Base-by-base conservation (phyloP, 1,140 invertebrate species). In the Anagrus nilaparvatae region DNA sequence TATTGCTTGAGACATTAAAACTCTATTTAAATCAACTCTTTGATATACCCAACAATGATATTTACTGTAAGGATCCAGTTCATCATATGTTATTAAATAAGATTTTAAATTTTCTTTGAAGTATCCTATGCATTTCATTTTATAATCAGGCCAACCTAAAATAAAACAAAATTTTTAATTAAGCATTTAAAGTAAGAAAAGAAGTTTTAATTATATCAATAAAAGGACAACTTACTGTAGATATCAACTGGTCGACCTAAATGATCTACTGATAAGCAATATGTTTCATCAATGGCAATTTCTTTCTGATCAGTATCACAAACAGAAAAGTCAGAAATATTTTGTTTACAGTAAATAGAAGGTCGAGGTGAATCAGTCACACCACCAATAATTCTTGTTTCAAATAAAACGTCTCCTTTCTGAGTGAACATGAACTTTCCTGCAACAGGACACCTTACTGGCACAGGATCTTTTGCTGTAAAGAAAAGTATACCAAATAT, bases 1-100 rank as follows among this genome's bases (percentile, higher is more conserved):
- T 21, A 94, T 75, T 10, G 91, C 82, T 62, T 90, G 81, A 3
- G 89, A 93, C 84, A 93, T 86, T 2, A 88, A 66, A 14, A 94
- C 75, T 45, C 82, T 73, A 56, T 96, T 97, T 47, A 96, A 76
- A 75, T 96, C 93, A 18, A 89, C 81, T 54, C 94, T 75, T 60
- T 96, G 91, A 69, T 97, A 98, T 0, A 96, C 92, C 94, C 94
- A 98, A 61, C 94, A 98, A 52, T 92, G 77, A 63, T 96, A 98
- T 64, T 84, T 90, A 12, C 90, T 95, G 51, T 91, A 87, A 0
- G 94, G 86, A 75, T 98, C 94, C 47, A 96, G 71, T 58, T 93
- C 89, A 63, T 97, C 93, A 61, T 89, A 97, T 0, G 95, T 98
- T 44, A 97, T 90, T 3, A 98, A 65, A 69, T 97, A 97, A 0